Evolutionary conservation across 2,888 invertebrate species (phyloP).

Genomic region (Temnothorax rugatulus): DNA sequence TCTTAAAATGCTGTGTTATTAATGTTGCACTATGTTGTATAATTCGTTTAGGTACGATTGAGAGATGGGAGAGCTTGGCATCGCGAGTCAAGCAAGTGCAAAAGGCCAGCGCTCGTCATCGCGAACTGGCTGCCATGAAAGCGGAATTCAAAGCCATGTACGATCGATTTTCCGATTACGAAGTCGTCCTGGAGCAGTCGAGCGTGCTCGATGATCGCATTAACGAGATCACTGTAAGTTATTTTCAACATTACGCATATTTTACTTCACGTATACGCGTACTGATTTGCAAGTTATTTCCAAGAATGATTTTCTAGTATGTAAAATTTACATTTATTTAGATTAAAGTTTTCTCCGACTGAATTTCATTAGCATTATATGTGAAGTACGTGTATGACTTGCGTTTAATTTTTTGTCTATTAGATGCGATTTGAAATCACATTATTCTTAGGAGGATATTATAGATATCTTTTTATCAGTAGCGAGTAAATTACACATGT

Average conservation of each 20-base stretch:
- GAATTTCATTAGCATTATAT: background rate
- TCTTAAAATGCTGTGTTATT: background rate
- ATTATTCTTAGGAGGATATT: background rate
- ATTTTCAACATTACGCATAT: background rate
- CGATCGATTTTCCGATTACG: slow-evolving; percentile 81
- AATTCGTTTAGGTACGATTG: slow-evolving; percentile 83
- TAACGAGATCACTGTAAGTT: slow-evolving; percentile 85
- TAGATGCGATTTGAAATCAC: slow-evolving; percentile 8
- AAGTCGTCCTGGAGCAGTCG: slow-evolving; percentile 82
- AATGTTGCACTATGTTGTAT: background rate
- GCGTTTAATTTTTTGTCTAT: background rate
- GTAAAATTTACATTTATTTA: background rate
- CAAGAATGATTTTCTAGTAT: background rate
- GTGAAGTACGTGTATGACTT: background rate
- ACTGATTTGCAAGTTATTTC: background rate
- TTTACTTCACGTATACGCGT: background rate
- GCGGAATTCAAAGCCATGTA: slow-evolving; percentile 82
- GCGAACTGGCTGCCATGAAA: slow-evolving; percentile 84
- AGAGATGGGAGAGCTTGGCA: slow-evolving; percentile 86
- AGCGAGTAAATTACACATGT: background rate
- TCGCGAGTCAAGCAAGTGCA: slow-evolving; percentile 85
- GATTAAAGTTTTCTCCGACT: background rate
- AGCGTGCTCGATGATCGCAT: slow-evolving; percentile 85
- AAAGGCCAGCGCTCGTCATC: slow-evolving; percentile 83
- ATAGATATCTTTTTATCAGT: slow-evolving; percentile 24